These are phyloP conservation scores for Pycnonotus jocosus DNA, from an alignment of 2,113 vertebrate species.

Conservation along the genomic window DNA sequence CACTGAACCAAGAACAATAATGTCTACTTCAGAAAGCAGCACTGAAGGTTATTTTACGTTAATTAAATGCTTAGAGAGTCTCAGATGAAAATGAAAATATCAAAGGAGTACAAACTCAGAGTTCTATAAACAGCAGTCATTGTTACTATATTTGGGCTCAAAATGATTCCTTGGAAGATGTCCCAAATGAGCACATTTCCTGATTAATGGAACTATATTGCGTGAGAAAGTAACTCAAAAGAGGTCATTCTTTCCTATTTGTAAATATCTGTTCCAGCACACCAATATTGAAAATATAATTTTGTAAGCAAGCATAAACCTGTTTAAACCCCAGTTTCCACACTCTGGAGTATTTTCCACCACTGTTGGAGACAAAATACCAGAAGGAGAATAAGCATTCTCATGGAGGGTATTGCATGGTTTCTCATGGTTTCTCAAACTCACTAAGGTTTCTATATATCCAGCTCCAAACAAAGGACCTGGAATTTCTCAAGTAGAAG, in stretches of 20 bases:
- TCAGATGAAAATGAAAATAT: not conserved
- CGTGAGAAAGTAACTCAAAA: not conserved
- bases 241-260: not conserved
- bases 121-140: not conserved
- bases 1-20: not conserved
- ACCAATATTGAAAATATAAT: not conserved
- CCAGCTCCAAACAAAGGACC: not conserved
- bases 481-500: not conserved
- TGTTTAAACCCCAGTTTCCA: not conserved
- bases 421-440: no score
- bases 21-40: not conserved
- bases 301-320: not conserved
- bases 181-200: not conserved
- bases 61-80: not conserved
- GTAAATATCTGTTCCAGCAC: not conserved
- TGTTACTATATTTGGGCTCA: not conserved
- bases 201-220: not conserved
- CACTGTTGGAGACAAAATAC: not conserved
- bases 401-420: not conserved
- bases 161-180: not conserved
- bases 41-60: not conserved
- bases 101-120: not conserved
- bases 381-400: rapidly evolving
- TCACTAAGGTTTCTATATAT: not conserved
- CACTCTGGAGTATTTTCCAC: not conserved